A percentile compares a stretch with the other conserved stretches of the same genome.
Evolutionary conservation across 2,797 vertebrate genomes (phyloP).

Genomic region (Intellagama lesueurii): DNA sequence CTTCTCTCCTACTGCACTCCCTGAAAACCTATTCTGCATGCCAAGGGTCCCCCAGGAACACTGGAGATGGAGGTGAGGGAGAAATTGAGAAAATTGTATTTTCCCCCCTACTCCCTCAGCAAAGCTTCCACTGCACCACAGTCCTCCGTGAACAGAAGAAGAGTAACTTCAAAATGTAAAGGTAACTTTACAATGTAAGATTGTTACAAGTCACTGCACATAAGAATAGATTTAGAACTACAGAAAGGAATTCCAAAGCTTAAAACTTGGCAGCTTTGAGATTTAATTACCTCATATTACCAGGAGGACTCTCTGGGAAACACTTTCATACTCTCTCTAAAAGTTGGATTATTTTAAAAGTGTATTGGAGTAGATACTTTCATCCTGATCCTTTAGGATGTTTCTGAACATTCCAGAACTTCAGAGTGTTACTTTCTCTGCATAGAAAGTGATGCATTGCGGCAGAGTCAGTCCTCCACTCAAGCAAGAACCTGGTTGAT

Average conservation of each 20-base stretch:
- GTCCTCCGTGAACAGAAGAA: no score
- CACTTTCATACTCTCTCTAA: no score
- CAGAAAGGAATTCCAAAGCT: background rate
- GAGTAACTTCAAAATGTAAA: no score
- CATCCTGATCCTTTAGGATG: no score
- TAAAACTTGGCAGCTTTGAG: background rate
- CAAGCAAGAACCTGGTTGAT: background rate
- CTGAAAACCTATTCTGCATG: background rate
- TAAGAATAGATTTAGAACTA: background rate
- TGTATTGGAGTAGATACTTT: no score
- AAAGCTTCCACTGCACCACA: no score
- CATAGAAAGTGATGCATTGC: background rate
- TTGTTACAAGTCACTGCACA: no score
- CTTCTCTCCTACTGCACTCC: background rate
- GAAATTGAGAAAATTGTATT: background rate
- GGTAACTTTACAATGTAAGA: no score
- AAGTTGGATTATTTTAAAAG: no score
- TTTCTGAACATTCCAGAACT: no score
- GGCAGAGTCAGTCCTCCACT: background rate
- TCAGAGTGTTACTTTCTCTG: background rate
- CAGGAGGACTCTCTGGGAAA: no score
- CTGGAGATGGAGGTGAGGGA: background rate
- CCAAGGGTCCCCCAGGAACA: background rate
- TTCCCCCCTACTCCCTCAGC: no score
- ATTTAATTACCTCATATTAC: background rate